Percentiles rank a stretch among this genome's conserved stretches.
Evolutionary conservation across 2,113 vertebrate species (phyloP).

Genomic region (Rhodinocichla rosea): DNA sequence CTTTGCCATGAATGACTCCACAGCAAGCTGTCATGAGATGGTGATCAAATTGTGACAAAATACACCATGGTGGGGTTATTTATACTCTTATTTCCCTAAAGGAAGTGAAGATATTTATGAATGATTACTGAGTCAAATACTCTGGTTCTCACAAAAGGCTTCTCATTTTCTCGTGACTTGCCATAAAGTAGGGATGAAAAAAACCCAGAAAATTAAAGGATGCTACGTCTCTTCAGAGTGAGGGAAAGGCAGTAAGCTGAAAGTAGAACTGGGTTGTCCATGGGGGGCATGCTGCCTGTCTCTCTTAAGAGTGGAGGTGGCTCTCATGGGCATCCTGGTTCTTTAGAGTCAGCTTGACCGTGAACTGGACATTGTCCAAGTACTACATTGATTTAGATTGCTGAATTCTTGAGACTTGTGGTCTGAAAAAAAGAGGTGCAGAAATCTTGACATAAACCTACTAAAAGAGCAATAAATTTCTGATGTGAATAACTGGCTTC

Average conservation of each 20-base stretch:
- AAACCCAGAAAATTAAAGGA: background rate
- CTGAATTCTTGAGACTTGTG: background rate
- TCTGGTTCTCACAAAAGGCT: background rate
- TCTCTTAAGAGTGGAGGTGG: background rate
- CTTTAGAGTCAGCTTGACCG: background rate
- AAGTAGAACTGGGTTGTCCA: background rate
- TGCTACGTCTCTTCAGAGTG: background rate
- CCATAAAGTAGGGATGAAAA: background rate
- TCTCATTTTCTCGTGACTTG: background rate
- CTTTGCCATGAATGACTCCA: background rate
- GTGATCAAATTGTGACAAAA: background rate
- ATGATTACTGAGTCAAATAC: background rate
- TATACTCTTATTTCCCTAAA: background rate
- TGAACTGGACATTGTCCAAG: background rate
- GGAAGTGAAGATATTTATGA: background rate
- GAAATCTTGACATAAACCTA: background rate
- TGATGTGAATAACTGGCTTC: background rate
- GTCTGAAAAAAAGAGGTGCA: background rate
- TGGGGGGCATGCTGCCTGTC: rapidly evolving
- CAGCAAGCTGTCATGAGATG: background rate
- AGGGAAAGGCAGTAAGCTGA: background rate
- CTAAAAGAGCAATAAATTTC: background rate
- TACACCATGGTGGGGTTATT: background rate
- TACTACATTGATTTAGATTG: background rate
- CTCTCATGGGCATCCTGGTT: background rate